A percentile compares a stretch with the other conserved stretches of the same genome.
Conservation (phyloP, 2,113 vertebrate genomes). For the Morone saxatilis region DNA sequence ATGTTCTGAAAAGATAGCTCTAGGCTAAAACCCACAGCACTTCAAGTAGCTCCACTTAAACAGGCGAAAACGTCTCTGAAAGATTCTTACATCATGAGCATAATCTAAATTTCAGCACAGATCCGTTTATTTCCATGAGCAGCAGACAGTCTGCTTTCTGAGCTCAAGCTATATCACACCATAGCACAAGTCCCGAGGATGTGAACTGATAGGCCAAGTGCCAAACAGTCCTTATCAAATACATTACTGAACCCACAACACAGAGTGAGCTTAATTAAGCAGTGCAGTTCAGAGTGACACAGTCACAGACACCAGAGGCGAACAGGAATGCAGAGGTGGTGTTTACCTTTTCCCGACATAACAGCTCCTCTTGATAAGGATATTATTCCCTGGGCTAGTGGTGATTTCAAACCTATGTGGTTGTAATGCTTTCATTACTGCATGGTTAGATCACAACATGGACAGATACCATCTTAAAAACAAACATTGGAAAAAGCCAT, state of each 20-base stretch:
- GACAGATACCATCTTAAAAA: slow-evolving; percentile 39
- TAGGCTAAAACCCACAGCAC: slow-evolving; percentile 1
- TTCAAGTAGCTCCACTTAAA: neutral
- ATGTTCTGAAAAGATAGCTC: slow-evolving; percentile 32
- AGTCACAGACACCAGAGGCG: slow-evolving; percentile 26
- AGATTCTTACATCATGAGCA: slow-evolving; percentile 15
- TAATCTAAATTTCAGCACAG: slow-evolving; percentile 11
- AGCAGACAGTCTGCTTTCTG: neutral
- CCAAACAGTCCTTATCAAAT: slow-evolving; percentile 52
- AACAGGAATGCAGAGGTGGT: slow-evolving; percentile 27
- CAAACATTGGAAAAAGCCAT: slow-evolving; percentile 14
- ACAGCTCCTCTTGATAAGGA: slow-evolving; percentile 54
- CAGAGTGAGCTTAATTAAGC: slow-evolving; percentile 14
- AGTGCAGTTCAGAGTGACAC: slow-evolving; percentile 19
- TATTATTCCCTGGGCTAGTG: slow-evolving; percentile 18
- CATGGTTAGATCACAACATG: slow-evolving; percentile 26
- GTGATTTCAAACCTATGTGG: slow-evolving; percentile 38
- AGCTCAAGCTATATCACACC: slow-evolving; percentile 21
- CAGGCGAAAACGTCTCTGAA: neutral
- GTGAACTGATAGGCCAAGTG: slow-evolving; percentile 18
- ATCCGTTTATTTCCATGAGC: neutral
- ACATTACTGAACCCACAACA: slow-evolving; percentile 30
- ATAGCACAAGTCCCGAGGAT: slow-evolving; percentile 20
- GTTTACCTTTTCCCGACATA: slow-evolving; percentile 54
- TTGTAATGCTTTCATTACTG: slow-evolving; percentile 33